phyloP scores from a whole-genome alignment of 2,888 invertebrate genomes.

The Brachypterus glaber region DNA sequence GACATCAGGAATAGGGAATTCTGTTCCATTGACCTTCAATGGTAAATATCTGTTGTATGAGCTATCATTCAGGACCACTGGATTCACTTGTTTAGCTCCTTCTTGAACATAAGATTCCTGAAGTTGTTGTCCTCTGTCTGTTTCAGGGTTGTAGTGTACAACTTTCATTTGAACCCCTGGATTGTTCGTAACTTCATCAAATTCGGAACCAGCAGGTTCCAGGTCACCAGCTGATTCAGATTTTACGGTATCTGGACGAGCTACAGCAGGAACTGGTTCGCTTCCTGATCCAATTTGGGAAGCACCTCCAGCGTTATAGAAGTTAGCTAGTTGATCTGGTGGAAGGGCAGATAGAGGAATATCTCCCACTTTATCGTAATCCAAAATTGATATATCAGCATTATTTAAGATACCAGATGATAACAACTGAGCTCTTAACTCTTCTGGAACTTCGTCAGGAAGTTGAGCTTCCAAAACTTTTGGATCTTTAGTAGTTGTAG shows the following conservation, averaged over 20 bases:
- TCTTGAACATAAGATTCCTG: constrained; percentile 63
- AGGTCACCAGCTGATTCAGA: constrained; percentile 37
- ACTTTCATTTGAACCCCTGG: constrained; percentile 74
- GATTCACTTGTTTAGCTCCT: constrained; percentile 63
- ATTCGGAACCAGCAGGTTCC: constrained; percentile 50
- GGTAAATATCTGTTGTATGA: constrained; percentile 73
- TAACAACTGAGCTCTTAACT: constrained; percentile 69
- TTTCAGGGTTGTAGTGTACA: constrained; percentile 69
- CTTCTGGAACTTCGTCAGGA: constrained; percentile 84
- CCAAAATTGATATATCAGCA: constrained; percentile 77
- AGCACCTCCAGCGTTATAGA: constrained; percentile 74
- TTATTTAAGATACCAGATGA: constrained; percentile 80
- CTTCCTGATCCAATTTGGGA: constrained; percentile 42
- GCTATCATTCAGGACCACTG: constrained; percentile 63
- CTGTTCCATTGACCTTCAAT: constrained; percentile 73
- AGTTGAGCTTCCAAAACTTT: constrained; percentile 50
- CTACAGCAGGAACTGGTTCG: constrained; percentile 57
- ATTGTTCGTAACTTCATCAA: constrained; percentile 38
- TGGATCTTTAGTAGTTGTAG: constrained; percentile 43
- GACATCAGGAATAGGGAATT: constrained; percentile 74
- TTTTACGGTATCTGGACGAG: constrained; percentile 49
- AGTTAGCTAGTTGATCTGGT: constrained; percentile 77
- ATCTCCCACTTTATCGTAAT: constrained; percentile 82
- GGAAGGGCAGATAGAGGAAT: constrained; percentile 74
- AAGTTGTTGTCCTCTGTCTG: constrained; percentile 59